Conservation (phyloP, 1,140 invertebrate genomes). For the Neodiprion lecontei region DNA sequence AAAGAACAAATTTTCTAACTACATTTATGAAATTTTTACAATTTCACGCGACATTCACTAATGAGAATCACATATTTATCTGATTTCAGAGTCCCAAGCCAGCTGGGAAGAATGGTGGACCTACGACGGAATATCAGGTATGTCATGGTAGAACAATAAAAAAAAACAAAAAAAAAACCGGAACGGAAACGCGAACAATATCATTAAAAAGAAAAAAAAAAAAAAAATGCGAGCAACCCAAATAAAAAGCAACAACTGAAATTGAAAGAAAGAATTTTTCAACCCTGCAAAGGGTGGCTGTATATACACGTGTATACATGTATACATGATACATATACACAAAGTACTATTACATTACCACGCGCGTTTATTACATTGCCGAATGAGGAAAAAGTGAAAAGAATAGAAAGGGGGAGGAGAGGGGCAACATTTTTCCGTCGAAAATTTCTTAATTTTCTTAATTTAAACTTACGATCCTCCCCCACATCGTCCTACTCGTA, state of each 20-base stretch:
- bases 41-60: slow-evolving; percentile 9
- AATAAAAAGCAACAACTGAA: neutral
- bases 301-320: neutral
- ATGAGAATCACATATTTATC: neutral
- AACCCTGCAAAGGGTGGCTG: neutral
- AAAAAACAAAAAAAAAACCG: slow-evolving; percentile 9
- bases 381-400: neutral
- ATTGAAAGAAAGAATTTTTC: neutral
- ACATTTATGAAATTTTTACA: slow-evolving; percentile 19
- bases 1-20: neutral
- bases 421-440: neutral
- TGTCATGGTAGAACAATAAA: slow-evolving; percentile 25
- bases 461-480: slow-evolving; percentile 48
- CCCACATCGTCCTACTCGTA: slow-evolving; percentile 27
- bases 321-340: neutral
- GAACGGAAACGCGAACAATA: neutral
- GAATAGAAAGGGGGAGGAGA: slow-evolving; percentile 4
- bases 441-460: slow-evolving; percentile 44
- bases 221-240: neutral
- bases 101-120: slow-evolving; percentile 76
- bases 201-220: neutral
- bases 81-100: slow-evolving; percentile 58
- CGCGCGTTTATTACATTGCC: neutral
- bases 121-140: slow-evolving; percentile 73
- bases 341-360: neutral